Percentiles rank a stretch among this genome's conserved stretches.
phyloP scores from a whole-genome alignment of 2,113 vertebrate species.

The Petrocephalus microphthalmus region DNA sequence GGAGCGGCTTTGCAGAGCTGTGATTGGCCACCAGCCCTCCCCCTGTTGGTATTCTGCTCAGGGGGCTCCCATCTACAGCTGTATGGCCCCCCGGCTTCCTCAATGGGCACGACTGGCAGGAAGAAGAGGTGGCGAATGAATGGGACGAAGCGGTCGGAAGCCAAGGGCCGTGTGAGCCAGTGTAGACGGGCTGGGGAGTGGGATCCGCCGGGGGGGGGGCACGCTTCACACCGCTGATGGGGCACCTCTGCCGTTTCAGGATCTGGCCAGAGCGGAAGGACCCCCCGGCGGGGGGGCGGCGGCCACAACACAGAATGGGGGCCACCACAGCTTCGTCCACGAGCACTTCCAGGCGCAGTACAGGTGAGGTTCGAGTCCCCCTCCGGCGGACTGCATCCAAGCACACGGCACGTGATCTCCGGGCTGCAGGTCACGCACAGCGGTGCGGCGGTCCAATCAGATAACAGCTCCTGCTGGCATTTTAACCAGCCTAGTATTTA shows the following conservation, averaged over 20 bases:
- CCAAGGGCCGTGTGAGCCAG: not conserved
- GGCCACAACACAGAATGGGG: slow-evolving; percentile 42
- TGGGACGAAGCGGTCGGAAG: not conserved
- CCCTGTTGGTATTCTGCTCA: not conserved
- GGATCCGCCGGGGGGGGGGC: too few species aligned
- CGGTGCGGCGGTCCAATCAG: not conserved
- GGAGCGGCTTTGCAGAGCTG: not conserved
- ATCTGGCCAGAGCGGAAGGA: slow-evolving; percentile 43
- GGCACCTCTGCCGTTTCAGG: slow-evolving; percentile 38
- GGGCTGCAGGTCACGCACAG: not conserved
- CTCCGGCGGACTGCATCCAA: too few species aligned
- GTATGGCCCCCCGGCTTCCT: not conserved
- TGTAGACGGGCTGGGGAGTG: not conserved
- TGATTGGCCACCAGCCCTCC: not conserved
- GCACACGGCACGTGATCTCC: not conserved
- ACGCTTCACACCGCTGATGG: not conserved
- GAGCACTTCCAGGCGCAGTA: slow-evolving; percentile 94
- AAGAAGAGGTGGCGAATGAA: not conserved
- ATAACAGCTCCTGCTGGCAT: not conserved
- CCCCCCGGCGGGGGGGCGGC: slow-evolving; percentile 33
- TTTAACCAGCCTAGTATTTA: not conserved
- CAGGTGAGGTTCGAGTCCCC: slow-evolving; percentile 60
- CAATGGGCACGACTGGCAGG: not conserved
- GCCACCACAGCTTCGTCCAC: slow-evolving; percentile 81
- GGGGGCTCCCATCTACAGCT: not conserved